Conservation (phyloP, 2,888 invertebrate species). For the Stenodera caucasica region DNA sequence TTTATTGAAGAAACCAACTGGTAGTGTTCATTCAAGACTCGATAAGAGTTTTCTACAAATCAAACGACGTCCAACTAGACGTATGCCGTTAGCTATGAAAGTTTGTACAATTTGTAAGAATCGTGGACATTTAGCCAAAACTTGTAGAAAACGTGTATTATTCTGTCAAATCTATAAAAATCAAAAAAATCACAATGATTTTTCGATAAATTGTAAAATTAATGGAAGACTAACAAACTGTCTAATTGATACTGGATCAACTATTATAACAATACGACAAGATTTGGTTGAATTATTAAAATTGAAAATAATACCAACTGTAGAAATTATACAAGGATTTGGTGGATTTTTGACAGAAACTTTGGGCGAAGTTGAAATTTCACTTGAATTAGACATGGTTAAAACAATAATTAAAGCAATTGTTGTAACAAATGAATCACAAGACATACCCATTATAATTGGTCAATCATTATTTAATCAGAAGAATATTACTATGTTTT, state of each 20-base stretch:
- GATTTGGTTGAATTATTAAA: background rate
- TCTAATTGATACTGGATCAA: conserved; percentile 24
- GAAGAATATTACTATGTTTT: background rate
- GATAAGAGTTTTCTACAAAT: conserved; percentile 18
- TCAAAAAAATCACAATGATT: background rate
- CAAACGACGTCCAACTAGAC: conserved; percentile 8
- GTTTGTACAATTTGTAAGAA: conserved; percentile 16
- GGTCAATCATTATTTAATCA: conserved; percentile 19
- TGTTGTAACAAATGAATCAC: conserved; percentile 18
- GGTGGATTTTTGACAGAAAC: conserved; percentile 12
- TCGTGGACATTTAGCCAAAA: conserved; percentile 21
- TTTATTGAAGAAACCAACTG: conserved; percentile 9
- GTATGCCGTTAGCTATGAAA: conserved; percentile 14
- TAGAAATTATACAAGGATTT: background rate
- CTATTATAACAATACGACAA: conserved; percentile 12
- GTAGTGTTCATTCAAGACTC: conserved; percentile 21
- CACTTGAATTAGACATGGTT: conserved; percentile 18
- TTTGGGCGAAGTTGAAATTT: conserved; percentile 13
- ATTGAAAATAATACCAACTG: background rate
- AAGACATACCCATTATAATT: conserved; percentile 20
- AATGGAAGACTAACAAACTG: background rate
- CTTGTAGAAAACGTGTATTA: conserved; percentile 13
- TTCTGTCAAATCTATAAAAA: background rate
- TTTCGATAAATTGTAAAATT: conserved; percentile 14
- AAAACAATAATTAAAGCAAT: background rate